These are phyloP conservation scores for Trinectes maculatus DNA, from an alignment of 2,113 vertebrate genomes.

Conservation along the genomic window DNA sequence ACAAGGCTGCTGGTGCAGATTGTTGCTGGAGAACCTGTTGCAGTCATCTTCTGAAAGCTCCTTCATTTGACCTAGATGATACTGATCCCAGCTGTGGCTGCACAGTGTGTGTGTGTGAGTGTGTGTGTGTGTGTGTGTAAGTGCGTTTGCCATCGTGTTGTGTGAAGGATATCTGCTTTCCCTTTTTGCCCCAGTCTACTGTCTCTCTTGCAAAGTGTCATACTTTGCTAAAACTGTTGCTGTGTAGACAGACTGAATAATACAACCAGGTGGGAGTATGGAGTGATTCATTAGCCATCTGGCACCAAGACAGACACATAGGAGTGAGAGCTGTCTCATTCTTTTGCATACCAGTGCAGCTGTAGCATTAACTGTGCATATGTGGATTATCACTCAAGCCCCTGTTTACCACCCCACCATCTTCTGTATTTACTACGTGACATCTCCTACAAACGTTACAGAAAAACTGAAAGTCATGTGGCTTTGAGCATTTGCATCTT, in stretches of 20 bases:
- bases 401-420: background rate
- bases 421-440: background rate
- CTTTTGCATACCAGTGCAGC: constrained; percentile 16
- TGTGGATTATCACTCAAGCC: background rate
- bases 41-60: constrained; percentile 30
- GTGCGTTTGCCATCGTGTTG: background rate
- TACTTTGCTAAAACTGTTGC: constrained; percentile 66
- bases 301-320: constrained; percentile 64
- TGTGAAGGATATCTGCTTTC: constrained; percentile 24
- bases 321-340: constrained; percentile 50
- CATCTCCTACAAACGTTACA: too few species aligned
- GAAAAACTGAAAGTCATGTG: too few species aligned
- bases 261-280: constrained; percentile 69
- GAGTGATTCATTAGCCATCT: constrained; percentile 79
- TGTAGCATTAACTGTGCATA: constrained; percentile 1
- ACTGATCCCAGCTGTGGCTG: constrained; percentile 29
- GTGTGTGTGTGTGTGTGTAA: constrained; percentile 6
- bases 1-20: background rate
- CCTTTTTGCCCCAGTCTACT: constrained; percentile 10
- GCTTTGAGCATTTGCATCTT: background rate
- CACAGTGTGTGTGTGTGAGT: background rate
- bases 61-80: constrained; percentile 13
- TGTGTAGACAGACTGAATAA: constrained; percentile 77
- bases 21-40: constrained; percentile 34
- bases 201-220: constrained; percentile 50